These are phyloP conservation scores for Gadus chalcogrammus DNA, from an alignment of 2,113 vertebrate genomes.

Conservation along the genomic window DNA sequence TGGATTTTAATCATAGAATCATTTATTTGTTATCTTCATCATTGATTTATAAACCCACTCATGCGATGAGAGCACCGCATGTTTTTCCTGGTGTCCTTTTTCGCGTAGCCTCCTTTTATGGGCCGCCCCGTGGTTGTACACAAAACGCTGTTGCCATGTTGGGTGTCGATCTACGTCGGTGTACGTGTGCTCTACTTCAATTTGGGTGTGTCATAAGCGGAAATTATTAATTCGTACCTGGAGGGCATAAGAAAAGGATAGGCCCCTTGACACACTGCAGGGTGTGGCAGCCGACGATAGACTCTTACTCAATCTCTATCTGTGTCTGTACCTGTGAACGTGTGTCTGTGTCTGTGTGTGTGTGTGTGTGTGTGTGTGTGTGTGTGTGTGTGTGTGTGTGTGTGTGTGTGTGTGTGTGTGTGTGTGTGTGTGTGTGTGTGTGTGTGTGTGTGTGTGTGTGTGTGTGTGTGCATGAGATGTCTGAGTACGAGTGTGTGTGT, in stretches of 20 bases:
- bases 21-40: too few relatives aligned
- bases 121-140: too few relatives aligned
- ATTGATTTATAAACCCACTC: too few relatives aligned
- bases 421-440: conserved; percentile 5
- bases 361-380: not conserved
- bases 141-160: not conserved
- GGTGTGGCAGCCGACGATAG: conserved; percentile 39
- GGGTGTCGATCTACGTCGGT: not conserved
- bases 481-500: too few relatives aligned
- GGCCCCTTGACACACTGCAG: conserved; percentile 33
- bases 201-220: conserved; percentile 42
- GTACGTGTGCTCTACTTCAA: not conserved
- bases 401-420: conserved; percentile 7
- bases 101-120: too few relatives aligned
- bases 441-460: not conserved
- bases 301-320: conserved; percentile 43
- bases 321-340: conserved; percentile 13
- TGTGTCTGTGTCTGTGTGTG: not conserved
- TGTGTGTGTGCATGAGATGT: too few relatives aligned
- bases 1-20: too few relatives aligned
- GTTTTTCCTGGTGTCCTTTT: too few relatives aligned
- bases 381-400: not conserved
- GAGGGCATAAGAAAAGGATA: conserved; percentile 36
- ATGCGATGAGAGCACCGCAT: too few relatives aligned
- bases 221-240: conserved; percentile 48